Evolutionary conservation across 2,797 vertebrate species (phyloP), one percentile per base, ranked within the genome.

Genomic region (Todus mexicanus): DNA sequence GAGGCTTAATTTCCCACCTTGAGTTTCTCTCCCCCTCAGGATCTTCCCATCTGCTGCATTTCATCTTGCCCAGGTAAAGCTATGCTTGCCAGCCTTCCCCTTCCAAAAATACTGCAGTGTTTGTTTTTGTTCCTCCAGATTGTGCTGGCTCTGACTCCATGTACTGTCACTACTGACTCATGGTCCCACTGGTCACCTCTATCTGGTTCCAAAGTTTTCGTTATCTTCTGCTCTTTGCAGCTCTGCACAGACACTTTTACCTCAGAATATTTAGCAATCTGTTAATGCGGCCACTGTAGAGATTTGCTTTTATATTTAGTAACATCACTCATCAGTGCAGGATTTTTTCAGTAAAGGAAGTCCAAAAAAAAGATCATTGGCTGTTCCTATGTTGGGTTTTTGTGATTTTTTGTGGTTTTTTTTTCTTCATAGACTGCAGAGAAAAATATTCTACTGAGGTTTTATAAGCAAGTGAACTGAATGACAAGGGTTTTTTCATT

Each of bases 41-140:
- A 92, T 90, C 89, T 92, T 94, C 56, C 96, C 96, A 96, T 95
- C 95, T 96, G 96, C 89, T 90, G 45, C 53, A 43, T 57, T 93
- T 93, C 64, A 40, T 88, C 79, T 88, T 94, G 84, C 60, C 89
- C 91, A 95, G 95, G 96, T 96, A 95, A 95, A 93, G 35, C 38
- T 76, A n/a, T 10, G 42, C n/a, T 86, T 96, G 93, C 94, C 94
- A 95, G 38, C 57, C 50, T 87, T 88, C n/a, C 29, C 9, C 16
- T 91, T 96, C 94, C 93, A 93, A 89, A 93, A 95, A 92, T 83
- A 92, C 64, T 79, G 91, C 82, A 68, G 66, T 91, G 76, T 94
- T 95, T 95, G 89, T 91, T 94, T 95, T 95, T 64, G 50, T 94
- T 95, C 68, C 29, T 93, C 93, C 93, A 95, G 89, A 95, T 64